Evolutionary conservation across 2,888 invertebrate genomes (phyloP).

Genomic region (Mythimna vitellina): DNA sequence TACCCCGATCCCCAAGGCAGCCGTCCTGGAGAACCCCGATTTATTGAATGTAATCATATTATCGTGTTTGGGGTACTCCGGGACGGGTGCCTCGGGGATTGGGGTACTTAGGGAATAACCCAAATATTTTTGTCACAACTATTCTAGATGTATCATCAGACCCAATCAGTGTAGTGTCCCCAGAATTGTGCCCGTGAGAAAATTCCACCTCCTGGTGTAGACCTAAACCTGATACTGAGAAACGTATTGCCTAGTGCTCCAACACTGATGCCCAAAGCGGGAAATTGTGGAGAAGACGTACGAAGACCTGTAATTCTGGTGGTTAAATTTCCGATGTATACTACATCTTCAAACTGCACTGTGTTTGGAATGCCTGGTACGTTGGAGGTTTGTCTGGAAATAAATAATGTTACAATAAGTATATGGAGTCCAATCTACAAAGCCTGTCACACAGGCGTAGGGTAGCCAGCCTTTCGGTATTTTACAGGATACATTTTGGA

Average conservation of each 20-base stretch:
- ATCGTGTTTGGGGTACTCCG: too few relatives aligned
- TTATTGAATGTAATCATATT: too few relatives aligned
- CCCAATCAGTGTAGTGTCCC: background rate
- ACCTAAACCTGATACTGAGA: background rate
- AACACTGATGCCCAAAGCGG: background rate
- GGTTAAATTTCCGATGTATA: background rate
- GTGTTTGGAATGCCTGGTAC: background rate
- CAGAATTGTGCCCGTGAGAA: background rate
- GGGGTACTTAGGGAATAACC: too few relatives aligned
- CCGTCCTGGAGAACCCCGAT: too few relatives aligned
- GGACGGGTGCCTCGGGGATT: too few relatives aligned
- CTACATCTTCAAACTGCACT: background rate
- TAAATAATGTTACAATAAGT: background rate
- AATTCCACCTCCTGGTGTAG: background rate
- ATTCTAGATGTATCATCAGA: background rate
- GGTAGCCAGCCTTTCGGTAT: too few relatives aligned
- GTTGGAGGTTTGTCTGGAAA: background rate
- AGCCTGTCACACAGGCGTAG: too few relatives aligned
- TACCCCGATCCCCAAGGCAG: too few relatives aligned
- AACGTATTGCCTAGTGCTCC: background rate
- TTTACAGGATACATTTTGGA: too few relatives aligned
- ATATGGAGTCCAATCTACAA: too few relatives aligned
- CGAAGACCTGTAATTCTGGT: conserved; percentile 1
- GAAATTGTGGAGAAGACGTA: background rate
- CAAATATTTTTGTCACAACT: too few relatives aligned